Base-by-base conservation (phyloP, 2,797 vertebrate species). In the Petrocephalus schoutedeni region DNA sequence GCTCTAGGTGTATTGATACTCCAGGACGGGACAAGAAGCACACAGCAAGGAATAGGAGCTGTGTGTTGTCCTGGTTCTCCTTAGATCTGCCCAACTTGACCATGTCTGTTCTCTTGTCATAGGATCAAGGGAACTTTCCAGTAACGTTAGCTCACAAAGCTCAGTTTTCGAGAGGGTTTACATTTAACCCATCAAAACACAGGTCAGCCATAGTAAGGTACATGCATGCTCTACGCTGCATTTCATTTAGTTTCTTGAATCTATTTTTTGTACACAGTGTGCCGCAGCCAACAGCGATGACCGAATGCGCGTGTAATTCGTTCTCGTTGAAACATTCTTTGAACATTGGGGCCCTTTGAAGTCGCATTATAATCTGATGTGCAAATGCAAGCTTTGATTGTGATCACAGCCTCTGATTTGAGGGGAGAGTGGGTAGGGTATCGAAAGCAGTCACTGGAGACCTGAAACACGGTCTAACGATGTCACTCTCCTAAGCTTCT, bases 321-420 rank as follows among this genome's bases (percentile, higher is more conserved):
- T n/a, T 8, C 89, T 86, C 77, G 86, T 32, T 41, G 19, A 87
- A 23, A 92, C 92, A 91, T 94, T 92, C 92, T 92, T 93, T 89
- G 90, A 90, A 88, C 87, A 16, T 61, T 10, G 59, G 2, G 14
- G 80, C 32, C 91, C 93, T 94, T 94, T 94, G 93, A 95, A 93
- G 94, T 89, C 89, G 90, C 89, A 86, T 92, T 88, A 87, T 88
- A 90, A 90, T 92, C 92, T 91, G 91, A 93, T 93, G 93, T 94
- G 94, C 92, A 95, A 94, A 95, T 93, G 89, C 61, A 90, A 86
- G 91, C 94, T 94, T 94, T 94, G 92, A 94, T 94, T 90, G 91
- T 89, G 82, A 89, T 89, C 89, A 80, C 89, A 86, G 89, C 80
- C 90, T 77, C 82, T 87, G 82, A 64, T 85, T 86, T 41, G 45